These are phyloP conservation scores for Leptobrachium ailaonicum DNA, from an alignment of 2,113 vertebrate species.

Conservation along the genomic window DNA sequence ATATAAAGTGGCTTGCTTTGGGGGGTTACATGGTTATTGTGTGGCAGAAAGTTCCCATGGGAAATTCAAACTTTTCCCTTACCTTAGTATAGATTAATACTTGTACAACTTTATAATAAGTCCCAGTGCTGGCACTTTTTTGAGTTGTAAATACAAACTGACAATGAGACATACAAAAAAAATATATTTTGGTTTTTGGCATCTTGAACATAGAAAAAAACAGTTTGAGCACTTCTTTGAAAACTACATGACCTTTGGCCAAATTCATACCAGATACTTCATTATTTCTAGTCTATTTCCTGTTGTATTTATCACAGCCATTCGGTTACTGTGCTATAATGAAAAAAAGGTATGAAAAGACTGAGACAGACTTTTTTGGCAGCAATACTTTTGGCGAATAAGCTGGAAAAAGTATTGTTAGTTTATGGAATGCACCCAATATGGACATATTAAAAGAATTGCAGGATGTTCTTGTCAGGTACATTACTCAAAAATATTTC, in stretches of 20 bases:
- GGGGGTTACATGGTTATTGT: too few relatives aligned
- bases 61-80: too few relatives aligned
- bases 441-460: constrained; percentile 41
- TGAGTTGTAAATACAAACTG: too few relatives aligned
- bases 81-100: too few relatives aligned
- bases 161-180: too few relatives aligned
- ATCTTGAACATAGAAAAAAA: too few relatives aligned
- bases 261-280: constrained; percentile 41
- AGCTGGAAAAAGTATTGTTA: constrained; percentile 46
- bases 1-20: too few relatives aligned
- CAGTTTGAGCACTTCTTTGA: too few relatives aligned
- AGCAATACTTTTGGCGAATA: constrained; percentile 31
- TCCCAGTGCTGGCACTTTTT: too few relatives aligned
- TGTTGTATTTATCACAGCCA: constrained; percentile 37
- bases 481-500: constrained; percentile 30
- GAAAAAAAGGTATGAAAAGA: constrained; percentile 39
- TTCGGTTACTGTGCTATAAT: constrained; percentile 30
- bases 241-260: constrained; percentile 31
- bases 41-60: too few relatives aligned
- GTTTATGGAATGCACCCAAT: constrained; percentile 41
- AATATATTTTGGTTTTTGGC: too few relatives aligned
- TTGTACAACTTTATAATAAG: too few relatives aligned
- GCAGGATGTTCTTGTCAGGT: constrained; percentile 34
- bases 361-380: constrained; percentile 43
- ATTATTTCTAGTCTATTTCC: constrained; percentile 41